Evolutionary conservation across 2,113 vertebrate species (phyloP), one percentile per base, ranked within the genome.

Genomic region (Cephalopholis sonnerati): DNA sequence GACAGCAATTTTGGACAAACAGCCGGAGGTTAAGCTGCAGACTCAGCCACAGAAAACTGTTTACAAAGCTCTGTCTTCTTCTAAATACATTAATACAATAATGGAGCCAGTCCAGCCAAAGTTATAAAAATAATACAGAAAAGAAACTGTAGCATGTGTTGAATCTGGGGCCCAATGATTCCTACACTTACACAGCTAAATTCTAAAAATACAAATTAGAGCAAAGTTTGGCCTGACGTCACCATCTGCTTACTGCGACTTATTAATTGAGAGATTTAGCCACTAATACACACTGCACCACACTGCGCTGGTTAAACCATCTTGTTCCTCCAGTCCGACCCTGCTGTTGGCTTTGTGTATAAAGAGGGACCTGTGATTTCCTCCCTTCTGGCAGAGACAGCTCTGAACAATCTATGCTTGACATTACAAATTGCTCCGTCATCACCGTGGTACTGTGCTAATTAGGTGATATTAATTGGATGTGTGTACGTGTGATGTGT

Each of bases 401-500:
- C 71, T 74, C 71, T 59, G 65, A 78, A 74, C 59, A 58, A 24
- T 75, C 32, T 25, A 32, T 62, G 32, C 72, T 48, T 75, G 78
- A 84, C 75, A 63, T 92, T 83, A 87, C 57, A 82, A 81, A 91
- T 74, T 41, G 78, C 71, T 61, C 81, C 41, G 63, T 85, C 81
- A 53, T 84, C 54, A 22, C 48, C 4, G 27, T 78, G 79, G 39
- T 36, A 82, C 78, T 68, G 64, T 77, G 69, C 66, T 93, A 93
- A 92, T 88, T 90, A 87, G 71, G 77, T 83, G 80, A 80, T 91
- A 86, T 92, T 93, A 93, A 92, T 91, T 84, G 54, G 51, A 53
- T 53, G 58, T 61, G 64, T 58, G 48, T 66, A 16, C 22, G 20
- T 81, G 84, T 66, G 54, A 29, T 55, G 61, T 74, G 64, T 75